Base-by-base conservation (phyloP, 2,888 invertebrate genomes). In the Margaritifera margaritifera region DNA sequence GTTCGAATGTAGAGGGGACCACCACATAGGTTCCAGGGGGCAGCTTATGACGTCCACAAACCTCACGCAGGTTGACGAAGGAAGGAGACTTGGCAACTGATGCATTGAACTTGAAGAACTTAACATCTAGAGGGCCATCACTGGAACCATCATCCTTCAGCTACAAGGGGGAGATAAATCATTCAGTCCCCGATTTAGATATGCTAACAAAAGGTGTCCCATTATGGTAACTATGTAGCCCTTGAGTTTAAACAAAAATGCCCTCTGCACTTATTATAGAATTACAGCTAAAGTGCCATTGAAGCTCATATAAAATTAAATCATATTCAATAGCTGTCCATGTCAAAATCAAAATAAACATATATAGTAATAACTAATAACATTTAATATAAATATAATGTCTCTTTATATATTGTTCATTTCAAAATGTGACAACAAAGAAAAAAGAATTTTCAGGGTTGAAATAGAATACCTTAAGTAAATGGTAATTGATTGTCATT, bases 1-100 rank as follows among this genome's bases (percentile, higher is more conserved):
- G 96, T 79, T 99, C 98, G 90, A 98, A 99, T 0, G 99, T 98
- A 60, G 98, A 97, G 4, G 99, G 99, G 67, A 99, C 94, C 83
- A 99, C 95, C 84, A 96, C 95, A 91, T 99, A 99, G 24, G 94
- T 93, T 50, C 99, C 99, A 0, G 97, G 97, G 4, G 96, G 95
- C 68, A 99, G 92, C 89, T 96, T 96, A 91, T 99, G 98, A 51
- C 99, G 94, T 77, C 93, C 94, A 87, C 95, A 95, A 69, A 98
- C 95, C 92, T 99, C 99, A 66, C 99, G 92, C 69, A 97, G 91
- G 90, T 99, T 99, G 84, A 99, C 97, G 89, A 99, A 99, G 19
- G 96, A 94, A 65, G 96, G 95, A 1, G 97, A 96, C 72, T 97
- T 92, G 0, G 96, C 98, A 0, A 95, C 94, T 0, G 97, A 96